A percentile compares a stretch with the other conserved stretches of the same genome.
phyloP scores from a whole-genome alignment of 2,888 invertebrate species.

The Harmothoe impar region DNA sequence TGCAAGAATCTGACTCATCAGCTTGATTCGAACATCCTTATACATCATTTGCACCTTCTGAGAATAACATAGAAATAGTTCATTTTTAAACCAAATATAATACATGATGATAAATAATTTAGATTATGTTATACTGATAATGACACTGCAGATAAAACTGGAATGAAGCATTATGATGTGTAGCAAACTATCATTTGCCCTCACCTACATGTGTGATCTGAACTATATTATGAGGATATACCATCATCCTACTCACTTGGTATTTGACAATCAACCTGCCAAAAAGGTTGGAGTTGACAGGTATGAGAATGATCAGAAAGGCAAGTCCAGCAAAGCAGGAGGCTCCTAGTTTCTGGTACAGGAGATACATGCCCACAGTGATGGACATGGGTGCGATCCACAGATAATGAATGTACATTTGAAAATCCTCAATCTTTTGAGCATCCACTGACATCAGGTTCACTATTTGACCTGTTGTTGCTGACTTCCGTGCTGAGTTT shows the following conservation, averaged over 20 bases:
- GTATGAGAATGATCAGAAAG: conserved; percentile 59
- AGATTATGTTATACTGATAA: too few species aligned
- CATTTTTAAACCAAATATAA: too few species aligned
- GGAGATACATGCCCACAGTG: conserved; percentile 56
- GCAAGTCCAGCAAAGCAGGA: conserved; percentile 64
- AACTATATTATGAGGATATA: background rate
- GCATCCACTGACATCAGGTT: conserved; percentile 68
- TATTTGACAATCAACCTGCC: conserved; percentile 58
- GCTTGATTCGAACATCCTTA: conserved; percentile 23
- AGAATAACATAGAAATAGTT: background rate
- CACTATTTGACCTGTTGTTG: conserved; percentile 86
- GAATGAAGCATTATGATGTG: too few species aligned
- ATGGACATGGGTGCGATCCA: conserved; percentile 50
- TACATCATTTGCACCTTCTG: conserved; percentile 48
- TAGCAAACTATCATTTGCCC: too few species aligned
- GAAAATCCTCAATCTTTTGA: conserved; percentile 67
- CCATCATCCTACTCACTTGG: conserved; percentile 58
- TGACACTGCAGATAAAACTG: too few species aligned
- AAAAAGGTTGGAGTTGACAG: conserved; percentile 62
- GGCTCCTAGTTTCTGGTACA: conserved; percentile 66
- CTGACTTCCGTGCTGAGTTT: conserved; percentile 90
- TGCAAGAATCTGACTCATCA: conserved; percentile 45
- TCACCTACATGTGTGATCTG: background rate
- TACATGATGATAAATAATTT: too few species aligned
- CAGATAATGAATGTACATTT: conserved; percentile 62